Evolutionary conservation across 2,113 vertebrate species (phyloP), one percentile per base, ranked within the genome.

Genomic region (Miniopterus natalensis): DNA sequence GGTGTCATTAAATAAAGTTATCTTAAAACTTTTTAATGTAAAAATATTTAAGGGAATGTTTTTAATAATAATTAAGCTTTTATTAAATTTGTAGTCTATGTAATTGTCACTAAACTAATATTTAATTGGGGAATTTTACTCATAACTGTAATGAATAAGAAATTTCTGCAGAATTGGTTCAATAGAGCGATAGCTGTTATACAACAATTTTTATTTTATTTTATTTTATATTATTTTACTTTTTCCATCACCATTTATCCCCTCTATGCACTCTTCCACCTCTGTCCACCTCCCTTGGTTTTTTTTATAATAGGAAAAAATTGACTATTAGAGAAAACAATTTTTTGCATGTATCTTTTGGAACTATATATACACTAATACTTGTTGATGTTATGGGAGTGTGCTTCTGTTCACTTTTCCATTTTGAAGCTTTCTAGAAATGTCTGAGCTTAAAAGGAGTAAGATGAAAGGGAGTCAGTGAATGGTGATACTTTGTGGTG

Each of bases 341-440:
- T 25, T 90, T 92, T 92, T 29, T 51, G 0, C 6, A 1, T 80
- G 2, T 87, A 51, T 92, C 45, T 65, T 85, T 87, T 47, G 61
- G 59, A 8, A 23, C 40, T 94, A 80, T 36, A 31, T 42, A 74
- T 80, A 5, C 55, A 47, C 42, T 4, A 55, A 7, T 11, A n/a
- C 36, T 85, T 86, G 36, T 36, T 88, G 51, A 70, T 47, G 8
- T 12, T 42, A 31, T 51, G 9, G 66, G 65, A 47, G 1, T 92
- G 20, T 61, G n/a, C 45, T 88, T 89, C 83, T 92, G 73, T 42
- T 78, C 36, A 31, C n/a, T 75, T 77, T 88, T 81, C 31, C 14
- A 8, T 73, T 84, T 77, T 65, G 92, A 92, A 92, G 71, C 90
- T 65, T 84, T 95, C 21, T 90, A 84, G 61, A 92, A 81, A 42